These are phyloP conservation scores for Eulemur macaco DNA, from an alignment of 2,113 vertebrate genomes.

Conservation along the genomic window DNA sequence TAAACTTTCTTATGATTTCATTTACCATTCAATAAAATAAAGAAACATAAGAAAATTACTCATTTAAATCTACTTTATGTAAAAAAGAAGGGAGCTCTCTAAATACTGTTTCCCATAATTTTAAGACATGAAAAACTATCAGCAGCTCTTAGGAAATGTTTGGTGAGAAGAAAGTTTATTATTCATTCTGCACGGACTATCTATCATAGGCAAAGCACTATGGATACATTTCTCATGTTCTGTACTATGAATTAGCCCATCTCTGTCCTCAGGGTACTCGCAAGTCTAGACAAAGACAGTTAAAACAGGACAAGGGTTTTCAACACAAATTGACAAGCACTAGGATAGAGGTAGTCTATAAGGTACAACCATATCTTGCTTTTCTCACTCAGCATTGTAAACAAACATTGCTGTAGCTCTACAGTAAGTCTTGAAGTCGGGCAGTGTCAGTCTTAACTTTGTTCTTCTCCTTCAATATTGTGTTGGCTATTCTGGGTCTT, in stretches of 20 bases:
- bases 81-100: not conserved
- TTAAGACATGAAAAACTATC: not conserved
- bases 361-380: not conserved
- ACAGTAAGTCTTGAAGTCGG: not conserved
- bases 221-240: not conserved
- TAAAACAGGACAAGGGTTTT: not conserved
- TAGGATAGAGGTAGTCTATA: not conserved
- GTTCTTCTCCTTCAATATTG: not conserved
- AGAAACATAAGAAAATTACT: not conserved
- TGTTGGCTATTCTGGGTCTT: not conserved
- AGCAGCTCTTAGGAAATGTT: not conserved
- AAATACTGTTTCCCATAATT: not conserved
- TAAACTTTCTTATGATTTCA: slow-evolving; percentile 10
- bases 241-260: not conserved
- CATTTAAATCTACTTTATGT: not conserved
- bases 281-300: not conserved
- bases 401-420: not conserved
- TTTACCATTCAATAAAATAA: not conserved
- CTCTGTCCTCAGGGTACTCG: not conserved
- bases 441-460: not conserved
- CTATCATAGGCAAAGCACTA: not conserved
- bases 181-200: not conserved
- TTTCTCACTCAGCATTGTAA: not conserved
- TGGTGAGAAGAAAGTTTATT: not conserved
- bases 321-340: not conserved